Evolutionary conservation across 2,888 invertebrate genomes (phyloP), one percentile per base, ranked within the genome.

Genomic region (Scotopteryx bipunctaria): DNA sequence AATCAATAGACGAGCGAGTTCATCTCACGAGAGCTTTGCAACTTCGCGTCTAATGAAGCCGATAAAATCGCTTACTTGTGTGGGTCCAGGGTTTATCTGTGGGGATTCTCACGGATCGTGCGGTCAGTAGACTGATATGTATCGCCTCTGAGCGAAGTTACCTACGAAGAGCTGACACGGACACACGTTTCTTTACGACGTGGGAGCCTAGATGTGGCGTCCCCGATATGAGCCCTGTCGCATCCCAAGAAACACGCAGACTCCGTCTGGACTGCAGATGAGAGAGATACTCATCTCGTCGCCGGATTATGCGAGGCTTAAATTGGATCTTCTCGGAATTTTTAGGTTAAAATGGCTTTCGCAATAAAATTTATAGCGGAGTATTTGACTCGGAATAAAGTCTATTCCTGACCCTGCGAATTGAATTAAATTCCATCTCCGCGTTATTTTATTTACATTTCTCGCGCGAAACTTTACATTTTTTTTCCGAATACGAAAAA

Each of bases 291-390:
- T 76, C 78, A 85, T 84, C 83, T 81, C 76, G 69, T 71, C 73
- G 61, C 59, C 63, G 78, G 80, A 86, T 84, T 84, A 83, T 80
- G 75, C 83, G 73, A 75, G 70, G 73, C 75, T 84, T 82, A 83
- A 86, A 85, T 84, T 81, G 83, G 80, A 83, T 82, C 78, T 83
- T 79, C 84, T 80, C 69, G 77, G 81, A 83, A 84, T 84, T 83
- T 83, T 83, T 80, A 78, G 78, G 78, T 77, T 75, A 78, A 81
- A 85, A 81, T 76, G 77, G 76, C 74, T 75, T 73, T 79, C 73
- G 78, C 79, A 78, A 81, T 84, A 83, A 83, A 84, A 81, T 85
- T 84, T 85, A 86, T 82, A 76, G 78, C 79, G 65, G 72, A 76
- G 73, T 76, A 73, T 81, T 81, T 81, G 81, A 81, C 81, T 81